Evolutionary conservation across 1,140 invertebrate genomes (phyloP).

Genomic region (Cotesia vestalis): DNA sequence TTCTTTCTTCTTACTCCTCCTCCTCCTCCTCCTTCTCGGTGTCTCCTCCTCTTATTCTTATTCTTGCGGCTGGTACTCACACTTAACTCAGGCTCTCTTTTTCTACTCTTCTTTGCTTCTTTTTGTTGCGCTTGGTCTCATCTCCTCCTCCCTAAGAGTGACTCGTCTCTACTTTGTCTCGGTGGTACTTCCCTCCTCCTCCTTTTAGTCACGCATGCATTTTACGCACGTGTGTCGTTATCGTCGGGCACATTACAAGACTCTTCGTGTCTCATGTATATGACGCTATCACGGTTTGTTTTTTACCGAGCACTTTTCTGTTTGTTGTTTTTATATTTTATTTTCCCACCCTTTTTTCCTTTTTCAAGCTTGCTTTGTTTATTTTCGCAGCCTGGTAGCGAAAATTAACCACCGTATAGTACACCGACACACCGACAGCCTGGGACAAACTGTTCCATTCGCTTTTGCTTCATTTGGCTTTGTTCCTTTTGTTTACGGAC

Average conservation of each 20-base stretch:
- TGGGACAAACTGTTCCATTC: constrained; percentile 27
- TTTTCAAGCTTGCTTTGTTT: background rate
- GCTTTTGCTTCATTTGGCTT: constrained; percentile 29
- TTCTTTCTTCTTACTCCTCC: background rate
- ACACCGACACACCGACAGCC: background rate
- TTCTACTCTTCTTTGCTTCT: no score
- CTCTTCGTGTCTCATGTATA: background rate
- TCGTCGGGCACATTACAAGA: constrained; percentile 10
- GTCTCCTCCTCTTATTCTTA: background rate
- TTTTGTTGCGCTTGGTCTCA: background rate
- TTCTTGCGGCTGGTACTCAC: background rate
- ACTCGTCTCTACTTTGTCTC: background rate
- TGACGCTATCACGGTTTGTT: background rate
- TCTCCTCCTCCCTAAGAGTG: background rate
- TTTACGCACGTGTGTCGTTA: constrained; percentile 19
- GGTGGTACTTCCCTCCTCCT: background rate
- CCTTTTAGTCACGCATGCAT: constrained; percentile 20
- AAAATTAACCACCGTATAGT: background rate
- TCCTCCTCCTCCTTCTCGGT: background rate
- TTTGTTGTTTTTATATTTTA: background rate
- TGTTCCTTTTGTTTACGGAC: constrained; percentile 42
- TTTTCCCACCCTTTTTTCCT: background rate
- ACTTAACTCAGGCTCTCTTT: no score
- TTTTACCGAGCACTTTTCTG: no score
- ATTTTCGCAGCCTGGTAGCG: background rate